Conservation (phyloP, 2,797 vertebrate genomes). For the Pristis pectinata region DNA sequence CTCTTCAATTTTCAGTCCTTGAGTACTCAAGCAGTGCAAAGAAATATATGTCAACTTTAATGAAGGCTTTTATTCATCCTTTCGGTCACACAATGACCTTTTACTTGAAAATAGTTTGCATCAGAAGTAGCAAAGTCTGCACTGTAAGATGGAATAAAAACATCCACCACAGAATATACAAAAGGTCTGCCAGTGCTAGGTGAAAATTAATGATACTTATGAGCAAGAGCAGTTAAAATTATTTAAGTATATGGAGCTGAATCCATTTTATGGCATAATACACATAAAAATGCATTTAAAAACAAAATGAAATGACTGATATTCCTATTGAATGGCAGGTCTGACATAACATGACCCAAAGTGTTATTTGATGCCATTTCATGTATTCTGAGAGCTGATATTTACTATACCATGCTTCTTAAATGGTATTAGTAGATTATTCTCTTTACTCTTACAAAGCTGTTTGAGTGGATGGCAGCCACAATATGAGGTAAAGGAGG, state of each 20-base stretch:
- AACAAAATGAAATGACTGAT: background rate
- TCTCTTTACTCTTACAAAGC: background rate
- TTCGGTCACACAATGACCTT: background rate
- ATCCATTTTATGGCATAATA: background rate
- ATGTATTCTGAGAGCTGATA: background rate
- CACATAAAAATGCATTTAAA: background rate
- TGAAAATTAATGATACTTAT: background rate
- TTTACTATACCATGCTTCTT: background rate
- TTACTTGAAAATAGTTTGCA: conserved; percentile 22
- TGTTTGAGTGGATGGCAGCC: background rate
- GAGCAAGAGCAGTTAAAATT: background rate
- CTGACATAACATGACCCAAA: background rate
- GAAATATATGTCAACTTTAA: background rate
- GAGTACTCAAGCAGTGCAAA: background rate
- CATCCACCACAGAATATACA: background rate
- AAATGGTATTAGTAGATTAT: background rate
- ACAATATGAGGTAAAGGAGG: background rate
- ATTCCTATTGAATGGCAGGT: background rate
- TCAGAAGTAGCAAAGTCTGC: background rate
- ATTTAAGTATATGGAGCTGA: background rate
- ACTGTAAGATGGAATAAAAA: background rate
- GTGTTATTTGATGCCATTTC: background rate
- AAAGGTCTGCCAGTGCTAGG: background rate
- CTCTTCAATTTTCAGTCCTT: conserved; percentile 14
- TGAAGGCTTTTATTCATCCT: background rate